Conservation (phyloP, 2,888 invertebrate genomes). For the Andrena trimmerana region DNA sequence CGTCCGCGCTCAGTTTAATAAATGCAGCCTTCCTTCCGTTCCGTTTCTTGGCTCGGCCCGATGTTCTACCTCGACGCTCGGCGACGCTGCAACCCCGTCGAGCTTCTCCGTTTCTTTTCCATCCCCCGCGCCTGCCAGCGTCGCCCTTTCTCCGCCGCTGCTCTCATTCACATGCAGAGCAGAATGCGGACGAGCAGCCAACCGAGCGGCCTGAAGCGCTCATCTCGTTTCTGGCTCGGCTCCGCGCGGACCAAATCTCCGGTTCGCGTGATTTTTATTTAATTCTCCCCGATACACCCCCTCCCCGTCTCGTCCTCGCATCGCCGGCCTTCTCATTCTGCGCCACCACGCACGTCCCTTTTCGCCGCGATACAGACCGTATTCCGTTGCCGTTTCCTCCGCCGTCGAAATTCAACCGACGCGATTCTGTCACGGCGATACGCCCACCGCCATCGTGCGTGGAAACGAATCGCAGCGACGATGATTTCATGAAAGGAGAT, state of each 20-base stretch:
- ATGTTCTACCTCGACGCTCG: constrained; percentile 53
- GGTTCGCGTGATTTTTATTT: constrained; percentile 76
- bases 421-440: background rate
- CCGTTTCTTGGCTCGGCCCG: constrained; percentile 76
- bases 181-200: constrained; percentile 65
- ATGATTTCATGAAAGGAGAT: too few species aligned
- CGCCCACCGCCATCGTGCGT: background rate
- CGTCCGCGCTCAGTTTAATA: constrained; percentile 79
- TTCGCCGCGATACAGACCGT: background rate
- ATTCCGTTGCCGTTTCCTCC: background rate
- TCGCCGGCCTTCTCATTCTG: background rate
- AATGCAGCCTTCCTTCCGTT: constrained; percentile 81
- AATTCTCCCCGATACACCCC: constrained; percentile 59
- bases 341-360: background rate
- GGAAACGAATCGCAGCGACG: too few species aligned
- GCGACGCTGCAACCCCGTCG: constrained; percentile 29
- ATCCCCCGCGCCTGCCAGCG: constrained; percentile 5
- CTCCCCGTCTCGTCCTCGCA: background rate
- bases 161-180: constrained; percentile 78
- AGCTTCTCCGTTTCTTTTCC: constrained; percentile 20
- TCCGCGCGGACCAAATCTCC: constrained; percentile 66
- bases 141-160: constrained; percentile 24
- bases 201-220: constrained; percentile 61
- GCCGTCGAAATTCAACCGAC: background rate
- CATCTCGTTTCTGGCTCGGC: constrained; percentile 63